Evolutionary conservation across 2,113 vertebrate genomes (phyloP).

Genomic region (Gallinago jamesoni): DNA sequence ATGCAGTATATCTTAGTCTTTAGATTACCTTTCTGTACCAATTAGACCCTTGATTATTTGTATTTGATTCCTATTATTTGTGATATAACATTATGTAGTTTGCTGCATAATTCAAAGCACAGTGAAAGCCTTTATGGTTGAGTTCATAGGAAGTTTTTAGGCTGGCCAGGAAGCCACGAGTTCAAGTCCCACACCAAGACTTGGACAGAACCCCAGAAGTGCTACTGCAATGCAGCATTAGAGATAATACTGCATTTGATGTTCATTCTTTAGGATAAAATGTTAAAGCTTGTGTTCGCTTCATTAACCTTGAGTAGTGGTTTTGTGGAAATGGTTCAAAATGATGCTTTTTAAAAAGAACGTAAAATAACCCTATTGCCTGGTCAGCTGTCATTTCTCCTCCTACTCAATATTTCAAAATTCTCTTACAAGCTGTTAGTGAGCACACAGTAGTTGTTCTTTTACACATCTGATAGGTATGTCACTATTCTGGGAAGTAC

Average conservation of each 20-base stretch:
- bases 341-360: not conserved
- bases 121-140: not conserved
- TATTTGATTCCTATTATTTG: not conserved
- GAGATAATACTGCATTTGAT: not conserved
- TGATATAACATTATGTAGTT: not conserved
- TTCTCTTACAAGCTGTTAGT: conserved; percentile 43
- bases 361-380: not conserved
- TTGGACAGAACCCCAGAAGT: conserved; percentile 13
- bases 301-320: conserved; percentile 2
- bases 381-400: conserved; percentile 51
- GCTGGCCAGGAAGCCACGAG: not conserved
- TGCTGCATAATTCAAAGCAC: not conserved
- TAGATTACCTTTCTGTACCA: not conserved
- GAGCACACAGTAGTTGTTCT: conserved; percentile 35
- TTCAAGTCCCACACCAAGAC: not conserved
- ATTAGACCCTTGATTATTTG: not conserved
- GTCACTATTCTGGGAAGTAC: conserved; percentile 51
- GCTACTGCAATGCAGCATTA: conserved; percentile 25
- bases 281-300: not conserved
- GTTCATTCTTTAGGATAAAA: not conserved
- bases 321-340: conserved; percentile 29
- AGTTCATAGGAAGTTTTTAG: not conserved
- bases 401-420: conserved; percentile 46
- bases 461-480: conserved; percentile 43
- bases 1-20: not conserved